Evolutionary conservation across 1,140 invertebrate species (phyloP).

Genomic region (Pseudobourletiella spinata): DNA sequence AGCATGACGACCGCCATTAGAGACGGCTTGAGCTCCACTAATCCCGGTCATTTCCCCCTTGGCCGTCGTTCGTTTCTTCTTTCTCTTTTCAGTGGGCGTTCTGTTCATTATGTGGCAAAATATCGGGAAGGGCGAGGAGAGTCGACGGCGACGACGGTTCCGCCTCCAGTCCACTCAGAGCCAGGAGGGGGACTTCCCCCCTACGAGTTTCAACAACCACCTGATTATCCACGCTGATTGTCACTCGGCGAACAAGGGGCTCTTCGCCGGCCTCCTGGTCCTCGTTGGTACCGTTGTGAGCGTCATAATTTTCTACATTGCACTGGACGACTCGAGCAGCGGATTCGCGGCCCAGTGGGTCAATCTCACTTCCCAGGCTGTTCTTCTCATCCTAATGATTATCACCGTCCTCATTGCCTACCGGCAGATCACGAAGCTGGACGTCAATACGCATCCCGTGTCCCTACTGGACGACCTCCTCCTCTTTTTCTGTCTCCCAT

Average conservation of each 20-base stretch:
- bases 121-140: conserved; percentile 49
- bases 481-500: conserved; percentile 59
- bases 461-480: conserved; percentile 61
- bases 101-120: conserved; percentile 63
- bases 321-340: conserved; percentile 47
- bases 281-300: conserved; percentile 53
- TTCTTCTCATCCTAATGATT: conserved; percentile 47
- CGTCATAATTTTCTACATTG: conserved; percentile 59
- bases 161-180: conserved; percentile 21
- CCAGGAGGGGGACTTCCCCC: conserved; percentile 18
- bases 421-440: conserved; percentile 50
- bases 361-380: conserved; percentile 36
- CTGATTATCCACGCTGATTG: conserved; percentile 57
- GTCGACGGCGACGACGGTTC: conserved; percentile 32
- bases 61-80: too few relatives aligned
- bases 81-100: conserved; percentile 50
- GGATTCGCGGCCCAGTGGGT: conserved; percentile 36
- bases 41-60: too few relatives aligned
- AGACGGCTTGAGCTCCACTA: too few relatives aligned
- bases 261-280: conserved; percentile 58
- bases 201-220: conserved; percentile 36
- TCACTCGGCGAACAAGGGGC: conserved; percentile 58
- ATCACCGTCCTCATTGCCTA: conserved; percentile 49
- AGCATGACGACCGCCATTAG: too few relatives aligned
- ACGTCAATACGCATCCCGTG: conserved; percentile 55